Conservation (phyloP, 2,113 vertebrate genomes). For the Piprites chloris region DNA sequence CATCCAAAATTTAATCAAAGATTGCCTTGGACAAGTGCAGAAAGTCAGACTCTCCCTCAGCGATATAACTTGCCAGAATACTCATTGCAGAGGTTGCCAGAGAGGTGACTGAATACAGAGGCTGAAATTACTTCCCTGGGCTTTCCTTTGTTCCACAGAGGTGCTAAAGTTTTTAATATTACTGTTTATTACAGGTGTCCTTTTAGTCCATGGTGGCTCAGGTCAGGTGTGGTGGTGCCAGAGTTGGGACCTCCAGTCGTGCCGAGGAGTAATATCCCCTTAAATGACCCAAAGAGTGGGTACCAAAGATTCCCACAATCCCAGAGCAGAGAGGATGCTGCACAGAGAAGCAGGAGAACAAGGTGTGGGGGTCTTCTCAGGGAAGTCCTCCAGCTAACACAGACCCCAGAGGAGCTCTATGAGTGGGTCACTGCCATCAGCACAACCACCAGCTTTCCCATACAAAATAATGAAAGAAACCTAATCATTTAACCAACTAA, state of each 20-base stretch:
- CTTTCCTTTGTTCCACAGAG: constrained; percentile 13
- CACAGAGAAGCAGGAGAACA: background rate
- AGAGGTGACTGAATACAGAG: constrained; percentile 41
- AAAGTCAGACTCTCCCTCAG: constrained; percentile 39
- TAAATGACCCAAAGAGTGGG: background rate
- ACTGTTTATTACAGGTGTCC: background rate
- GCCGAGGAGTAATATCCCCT: background rate
- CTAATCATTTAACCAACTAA: background rate
- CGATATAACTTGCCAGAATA: constrained; percentile 23
- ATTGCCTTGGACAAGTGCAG: constrained; percentile 45
- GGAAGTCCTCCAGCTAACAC: background rate
- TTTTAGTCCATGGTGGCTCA: accelerated
- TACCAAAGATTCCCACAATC: background rate
- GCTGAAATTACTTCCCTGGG: constrained; percentile 44
- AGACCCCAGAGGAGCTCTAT: accelerated
- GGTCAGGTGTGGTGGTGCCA: background rate
- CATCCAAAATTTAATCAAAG: constrained; percentile 56
- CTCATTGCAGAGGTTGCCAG: constrained; percentile 51
- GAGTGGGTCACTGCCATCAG: background rate
- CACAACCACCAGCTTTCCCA: accelerated
- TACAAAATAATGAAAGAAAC: background rate
- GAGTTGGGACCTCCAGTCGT: background rate
- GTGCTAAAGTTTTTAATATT: constrained; percentile 20
- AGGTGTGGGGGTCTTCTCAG: accelerated
- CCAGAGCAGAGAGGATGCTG: background rate